A percentile compares a stretch with the other conserved stretches of the same genome.
Conservation (phyloP, 2,888 invertebrate genomes). For the Parochlus steinenii region DNA sequence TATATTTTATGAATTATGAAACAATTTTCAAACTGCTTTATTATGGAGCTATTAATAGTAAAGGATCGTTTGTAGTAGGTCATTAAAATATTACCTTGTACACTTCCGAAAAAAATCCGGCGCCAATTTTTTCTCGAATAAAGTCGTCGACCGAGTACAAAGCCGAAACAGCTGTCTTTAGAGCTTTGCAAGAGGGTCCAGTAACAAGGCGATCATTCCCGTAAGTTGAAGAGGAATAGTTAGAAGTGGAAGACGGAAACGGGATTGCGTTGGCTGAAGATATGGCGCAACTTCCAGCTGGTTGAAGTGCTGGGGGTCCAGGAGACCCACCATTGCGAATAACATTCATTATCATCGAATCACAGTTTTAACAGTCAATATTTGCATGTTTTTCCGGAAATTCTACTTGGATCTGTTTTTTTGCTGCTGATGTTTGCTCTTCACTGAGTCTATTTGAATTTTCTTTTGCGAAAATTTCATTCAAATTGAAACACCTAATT, state of each 20-base stretch:
- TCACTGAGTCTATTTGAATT: neutral
- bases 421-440: neutral
- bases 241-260: too few relatives aligned
- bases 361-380: neutral
- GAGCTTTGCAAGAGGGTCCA: constrained; percentile 72
- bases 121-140: constrained; percentile 78
- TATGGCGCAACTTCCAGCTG: neutral
- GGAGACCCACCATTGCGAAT: constrained; percentile 8
- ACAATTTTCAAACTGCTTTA: too few relatives aligned
- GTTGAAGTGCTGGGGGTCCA: neutral
- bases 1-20: too few relatives aligned
- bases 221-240: too few relatives aligned
- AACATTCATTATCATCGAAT: constrained; percentile 11
- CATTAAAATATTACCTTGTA: constrained; percentile 65
- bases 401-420: too few relatives aligned
- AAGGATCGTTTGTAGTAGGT: too few relatives aligned
- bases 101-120: constrained; percentile 94
- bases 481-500: too few relatives aligned
- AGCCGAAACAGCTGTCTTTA: constrained; percentile 80
- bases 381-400: too few relatives aligned
- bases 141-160: constrained; percentile 90
- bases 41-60: too few relatives aligned
- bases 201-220: constrained; percentile 46
- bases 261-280: constrained; percentile 1
- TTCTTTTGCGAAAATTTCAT: too few relatives aligned